Conservation (phyloP, 2,797 vertebrate species). For the Leptoclinus maculatus region DNA sequence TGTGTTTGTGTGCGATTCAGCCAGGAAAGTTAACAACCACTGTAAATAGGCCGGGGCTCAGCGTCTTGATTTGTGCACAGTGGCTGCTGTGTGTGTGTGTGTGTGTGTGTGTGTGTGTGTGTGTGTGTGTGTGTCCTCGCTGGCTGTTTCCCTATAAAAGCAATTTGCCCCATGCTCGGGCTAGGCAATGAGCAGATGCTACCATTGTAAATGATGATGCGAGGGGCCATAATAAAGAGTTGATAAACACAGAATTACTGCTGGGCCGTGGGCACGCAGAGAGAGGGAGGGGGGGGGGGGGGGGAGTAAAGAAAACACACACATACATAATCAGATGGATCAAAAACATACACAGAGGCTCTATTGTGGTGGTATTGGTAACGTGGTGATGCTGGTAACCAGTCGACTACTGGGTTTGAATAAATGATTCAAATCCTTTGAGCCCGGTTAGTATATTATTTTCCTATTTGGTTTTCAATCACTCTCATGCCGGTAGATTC, state of each 20-base stretch:
- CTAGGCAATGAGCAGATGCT: slow-evolving; percentile 90
- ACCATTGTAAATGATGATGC: slow-evolving; percentile 90
- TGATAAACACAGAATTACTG: slow-evolving; percentile 90
- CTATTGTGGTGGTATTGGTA: background rate
- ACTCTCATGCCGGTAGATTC: background rate
- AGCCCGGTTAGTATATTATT: background rate
- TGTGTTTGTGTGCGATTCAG: slow-evolving; percentile 70
- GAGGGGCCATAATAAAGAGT: slow-evolving; percentile 87
- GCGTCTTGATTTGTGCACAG: slow-evolving; percentile 81
- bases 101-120: slow-evolving; percentile 27
- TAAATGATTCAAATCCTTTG: background rate
- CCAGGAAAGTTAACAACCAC: slow-evolving; percentile 81
- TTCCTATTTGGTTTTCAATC: background rate
- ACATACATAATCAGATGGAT: slow-evolving; percentile 12
- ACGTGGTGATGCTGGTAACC: background rate
- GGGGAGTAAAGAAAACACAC: slow-evolving; percentile 1
- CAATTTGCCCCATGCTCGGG: slow-evolving; percentile 89
- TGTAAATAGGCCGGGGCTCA: slow-evolving; percentile 79
- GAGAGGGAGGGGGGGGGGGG: slow-evolving; percentile 37
- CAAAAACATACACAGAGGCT: background rate
- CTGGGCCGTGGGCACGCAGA: slow-evolving; percentile 77
- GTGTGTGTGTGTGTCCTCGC: slow-evolving; percentile 78
- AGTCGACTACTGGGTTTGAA: background rate
- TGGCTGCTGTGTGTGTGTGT: slow-evolving; percentile 43
- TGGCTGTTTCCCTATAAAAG: slow-evolving; percentile 87